phyloP scores from a whole-genome alignment of 64 coral and sea anemone species.

The Hydrozoanthus tunicans region DNA sequence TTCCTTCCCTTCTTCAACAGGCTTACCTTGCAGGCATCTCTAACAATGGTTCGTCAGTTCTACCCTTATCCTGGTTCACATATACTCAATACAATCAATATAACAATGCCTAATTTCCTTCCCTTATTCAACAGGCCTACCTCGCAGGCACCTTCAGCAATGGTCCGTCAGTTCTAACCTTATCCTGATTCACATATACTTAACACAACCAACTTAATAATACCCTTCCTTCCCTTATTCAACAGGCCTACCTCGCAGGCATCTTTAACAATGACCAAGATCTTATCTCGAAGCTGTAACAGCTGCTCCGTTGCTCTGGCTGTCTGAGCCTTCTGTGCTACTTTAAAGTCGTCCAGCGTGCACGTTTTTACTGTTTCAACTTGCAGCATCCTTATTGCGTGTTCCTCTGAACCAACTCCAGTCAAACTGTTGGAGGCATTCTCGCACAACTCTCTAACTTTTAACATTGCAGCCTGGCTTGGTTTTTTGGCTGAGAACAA shows the following conservation, averaged over 20 bases:
- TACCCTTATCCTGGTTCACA: no score
- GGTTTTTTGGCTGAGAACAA: slow-evolving; percentile 65
- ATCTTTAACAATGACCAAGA: slow-evolving; percentile 69
- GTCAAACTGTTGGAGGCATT: slow-evolving; percentile 80
- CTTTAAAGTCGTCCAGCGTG: slow-evolving; percentile 70
- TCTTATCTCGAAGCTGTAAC: slow-evolving; percentile 47
- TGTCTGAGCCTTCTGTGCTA: slow-evolving; percentile 49
- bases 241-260: slow-evolving; percentile 78
- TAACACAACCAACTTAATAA: no score
- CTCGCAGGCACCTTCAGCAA: slow-evolving; percentile 44
- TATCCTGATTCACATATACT: no score
- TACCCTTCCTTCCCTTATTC: no score
- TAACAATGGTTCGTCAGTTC: no score
- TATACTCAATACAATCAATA: no score
- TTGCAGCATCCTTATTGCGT: slow-evolving; percentile 59
- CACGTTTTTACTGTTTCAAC: slow-evolving; percentile 49
- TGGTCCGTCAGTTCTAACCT: not conserved
- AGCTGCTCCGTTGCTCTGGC: slow-evolving; percentile 70
- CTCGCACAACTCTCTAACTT: slow-evolving; percentile 72
- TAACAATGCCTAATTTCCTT: no score
- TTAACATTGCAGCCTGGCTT: slow-evolving; percentile 61
- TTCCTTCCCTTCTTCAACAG: no score
- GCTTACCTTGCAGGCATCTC: no score
- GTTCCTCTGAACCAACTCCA: slow-evolving; percentile 59
- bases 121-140: no score